phyloP scores from a whole-genome alignment of 2,113 vertebrate species.

The Pheucticus melanocephalus region DNA sequence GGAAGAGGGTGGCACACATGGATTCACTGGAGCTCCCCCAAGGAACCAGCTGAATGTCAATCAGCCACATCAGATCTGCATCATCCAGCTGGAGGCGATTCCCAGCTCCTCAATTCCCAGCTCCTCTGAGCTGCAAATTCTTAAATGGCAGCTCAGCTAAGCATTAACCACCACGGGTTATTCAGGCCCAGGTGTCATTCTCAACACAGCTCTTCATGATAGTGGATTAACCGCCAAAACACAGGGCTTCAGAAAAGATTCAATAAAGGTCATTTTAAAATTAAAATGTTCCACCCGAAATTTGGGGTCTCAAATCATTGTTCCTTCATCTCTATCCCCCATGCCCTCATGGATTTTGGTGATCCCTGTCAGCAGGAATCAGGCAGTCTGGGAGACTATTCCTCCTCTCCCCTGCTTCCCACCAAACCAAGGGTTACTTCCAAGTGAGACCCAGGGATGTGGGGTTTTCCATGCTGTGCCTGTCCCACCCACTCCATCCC shows the following conservation, averaged over 20 bases:
- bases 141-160: neutral
- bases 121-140: neutral
- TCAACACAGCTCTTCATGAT: rapidly evolving
- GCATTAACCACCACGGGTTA: rapidly evolving
- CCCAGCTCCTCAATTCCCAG: neutral
- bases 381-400: neutral
- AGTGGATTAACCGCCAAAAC: neutral
- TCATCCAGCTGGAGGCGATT: neutral
- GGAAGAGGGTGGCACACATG: neutral
- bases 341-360: rapidly evolving
- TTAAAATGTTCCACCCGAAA: neutral
- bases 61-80: neutral
- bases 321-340: neutral
- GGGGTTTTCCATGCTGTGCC: rapidly evolving
- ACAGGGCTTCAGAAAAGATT: neutral
- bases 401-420: neutral
- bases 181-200: neutral
- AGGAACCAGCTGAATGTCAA: neutral
- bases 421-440: neutral
- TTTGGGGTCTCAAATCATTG: neutral
- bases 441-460: rapidly evolving
- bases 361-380: neutral
- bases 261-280: neutral
- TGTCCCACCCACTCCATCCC: neutral
- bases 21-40: neutral